Conservation (phyloP, 2,888 invertebrate species). For the Crioceris asparagi region DNA sequence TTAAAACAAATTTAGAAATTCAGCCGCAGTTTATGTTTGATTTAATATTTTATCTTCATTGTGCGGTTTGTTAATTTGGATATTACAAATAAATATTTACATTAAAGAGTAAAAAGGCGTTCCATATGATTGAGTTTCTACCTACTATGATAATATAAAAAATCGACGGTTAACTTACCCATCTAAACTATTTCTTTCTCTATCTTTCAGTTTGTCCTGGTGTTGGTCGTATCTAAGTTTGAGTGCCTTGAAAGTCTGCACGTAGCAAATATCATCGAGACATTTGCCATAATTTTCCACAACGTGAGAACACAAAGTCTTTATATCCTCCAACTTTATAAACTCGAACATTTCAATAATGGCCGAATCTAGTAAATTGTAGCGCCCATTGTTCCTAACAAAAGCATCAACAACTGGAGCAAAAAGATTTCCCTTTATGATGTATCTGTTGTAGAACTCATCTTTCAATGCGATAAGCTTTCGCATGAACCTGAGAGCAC, state of each 20-base stretch:
- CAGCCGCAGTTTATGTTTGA: too few relatives aligned
- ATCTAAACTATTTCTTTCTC: slow-evolving; percentile 61
- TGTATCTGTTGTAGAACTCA: slow-evolving; percentile 95
- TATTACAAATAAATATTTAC: too few relatives aligned
- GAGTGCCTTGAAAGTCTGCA: slow-evolving; percentile 93
- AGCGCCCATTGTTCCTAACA: slow-evolving; percentile 91
- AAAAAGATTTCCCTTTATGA: slow-evolving; percentile 84
- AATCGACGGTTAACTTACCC: too few relatives aligned
- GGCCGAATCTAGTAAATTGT: slow-evolving; percentile 97
- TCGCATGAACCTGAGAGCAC: slow-evolving; percentile 92
- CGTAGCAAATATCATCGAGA: slow-evolving; percentile 91
- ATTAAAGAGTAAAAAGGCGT: too few relatives aligned
- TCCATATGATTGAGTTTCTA: too few relatives aligned
- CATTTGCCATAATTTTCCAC: slow-evolving; percentile 94
- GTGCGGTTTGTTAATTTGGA: too few relatives aligned
- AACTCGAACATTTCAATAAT: slow-evolving; percentile 99
- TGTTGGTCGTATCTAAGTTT: slow-evolving; percentile 85
- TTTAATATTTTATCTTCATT: too few relatives aligned
- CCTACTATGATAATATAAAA: too few relatives aligned
- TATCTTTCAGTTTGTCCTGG: slow-evolving; percentile 80
- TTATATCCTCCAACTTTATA: slow-evolving; percentile 88
- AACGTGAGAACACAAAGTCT: slow-evolving; percentile 82
- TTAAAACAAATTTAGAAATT: too few relatives aligned
- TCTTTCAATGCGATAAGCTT: slow-evolving; percentile 96
- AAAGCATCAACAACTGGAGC: slow-evolving; percentile 95